Evolutionary conservation across 2,888 invertebrate genomes (phyloP).

Genomic region (Cataglyphis livida): DNA sequence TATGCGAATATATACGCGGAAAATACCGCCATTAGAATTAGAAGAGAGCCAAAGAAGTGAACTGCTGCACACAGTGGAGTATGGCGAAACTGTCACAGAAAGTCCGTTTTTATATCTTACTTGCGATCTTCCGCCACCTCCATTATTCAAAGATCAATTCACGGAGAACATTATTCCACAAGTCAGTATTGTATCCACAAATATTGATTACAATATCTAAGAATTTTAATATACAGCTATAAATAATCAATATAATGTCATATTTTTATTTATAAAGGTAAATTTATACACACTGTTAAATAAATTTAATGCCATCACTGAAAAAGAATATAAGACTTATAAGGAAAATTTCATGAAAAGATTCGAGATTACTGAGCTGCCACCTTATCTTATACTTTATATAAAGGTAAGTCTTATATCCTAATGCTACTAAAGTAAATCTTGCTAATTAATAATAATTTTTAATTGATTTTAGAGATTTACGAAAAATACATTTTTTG

Average conservation of each 20-base stretch:
- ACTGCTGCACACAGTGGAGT: constrained; percentile 93
- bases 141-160: constrained; percentile 98
- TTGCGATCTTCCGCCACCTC: constrained; percentile 98
- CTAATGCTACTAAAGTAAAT: not conserved
- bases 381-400: constrained; percentile 97
- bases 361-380: constrained; percentile 97
- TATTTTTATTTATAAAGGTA: constrained; percentile 87
- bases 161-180: constrained; percentile 99
- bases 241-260: constrained; percentile 23
- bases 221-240: not conserved
- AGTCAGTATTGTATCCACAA: constrained; percentile 86
- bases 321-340: constrained; percentile 99
- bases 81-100: constrained; percentile 94
- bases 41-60: constrained; percentile 95
- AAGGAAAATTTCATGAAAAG: constrained; percentile 99
- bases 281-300: constrained; percentile 97
- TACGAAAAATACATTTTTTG: constrained; percentile 99
- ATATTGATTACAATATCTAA: not conserved
- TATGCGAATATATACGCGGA: constrained; percentile 96
- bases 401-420: constrained; percentile 89
- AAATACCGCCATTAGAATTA: constrained; percentile 96
- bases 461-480: constrained; percentile 89
- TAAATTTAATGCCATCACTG: constrained; percentile 98
- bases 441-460: constrained; percentile 2
- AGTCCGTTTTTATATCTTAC: constrained; percentile 98